Evolutionary conservation across 2,888 invertebrate species (phyloP).

Genomic region (Lasioglossum morio): DNA sequence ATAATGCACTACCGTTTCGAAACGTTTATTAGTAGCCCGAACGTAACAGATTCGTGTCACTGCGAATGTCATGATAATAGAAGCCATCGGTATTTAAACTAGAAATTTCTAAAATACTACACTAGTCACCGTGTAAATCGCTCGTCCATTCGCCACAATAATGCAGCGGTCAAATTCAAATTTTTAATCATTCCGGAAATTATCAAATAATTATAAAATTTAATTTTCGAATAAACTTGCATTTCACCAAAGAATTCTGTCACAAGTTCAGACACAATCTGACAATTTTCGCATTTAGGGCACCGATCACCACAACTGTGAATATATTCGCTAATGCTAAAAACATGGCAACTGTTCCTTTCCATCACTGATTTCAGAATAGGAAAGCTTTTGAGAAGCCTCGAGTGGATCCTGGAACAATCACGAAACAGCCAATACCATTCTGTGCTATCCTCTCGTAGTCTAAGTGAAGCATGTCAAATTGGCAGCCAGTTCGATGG

Average conservation of each 20-base stretch:
- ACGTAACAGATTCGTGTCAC: neutral
- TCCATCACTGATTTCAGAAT: neutral
- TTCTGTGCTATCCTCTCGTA: constrained; percentile 16
- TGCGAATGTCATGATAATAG: neutral
- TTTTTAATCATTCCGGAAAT: neutral
- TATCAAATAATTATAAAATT: neutral
- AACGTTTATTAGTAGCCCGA: neutral
- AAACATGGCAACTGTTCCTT: constrained; percentile 11
- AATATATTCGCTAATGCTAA: neutral
- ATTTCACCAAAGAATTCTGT: neutral
- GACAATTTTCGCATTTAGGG: neutral
- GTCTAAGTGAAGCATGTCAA: constrained; percentile 37
- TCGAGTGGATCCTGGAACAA: constrained; percentile 36
- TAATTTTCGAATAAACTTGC: neutral
- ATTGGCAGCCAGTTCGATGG: constrained; percentile 42
- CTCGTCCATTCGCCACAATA: neutral
- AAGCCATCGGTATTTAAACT: neutral
- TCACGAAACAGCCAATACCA: constrained; percentile 51
- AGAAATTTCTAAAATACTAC: neutral
- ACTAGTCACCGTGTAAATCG: neutral
- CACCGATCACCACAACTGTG: neutral
- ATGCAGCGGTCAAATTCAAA: neutral
- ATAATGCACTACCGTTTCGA: neutral
- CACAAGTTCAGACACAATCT: neutral
- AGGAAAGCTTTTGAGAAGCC: constrained; percentile 25